Conservation (phyloP, 2,797 vertebrate species). For the Poecilia gillii region DNA sequence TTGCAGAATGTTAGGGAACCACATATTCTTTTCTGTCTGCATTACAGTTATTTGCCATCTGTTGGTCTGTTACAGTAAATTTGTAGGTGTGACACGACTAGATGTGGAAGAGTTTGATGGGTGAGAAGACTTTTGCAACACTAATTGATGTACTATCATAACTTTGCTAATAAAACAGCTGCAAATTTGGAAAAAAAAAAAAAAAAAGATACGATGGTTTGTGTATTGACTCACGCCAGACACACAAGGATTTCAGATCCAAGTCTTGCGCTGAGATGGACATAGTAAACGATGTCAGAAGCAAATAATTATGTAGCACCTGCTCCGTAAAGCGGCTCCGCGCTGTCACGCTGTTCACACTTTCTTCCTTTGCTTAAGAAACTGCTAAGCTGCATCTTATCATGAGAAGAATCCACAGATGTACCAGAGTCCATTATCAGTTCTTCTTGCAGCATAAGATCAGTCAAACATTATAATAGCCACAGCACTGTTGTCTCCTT, state of each 20-base stretch:
- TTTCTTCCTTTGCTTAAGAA: constrained; percentile 54
- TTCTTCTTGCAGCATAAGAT: constrained; percentile 63
- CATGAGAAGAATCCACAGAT: constrained; percentile 66
- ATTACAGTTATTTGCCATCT: neutral
- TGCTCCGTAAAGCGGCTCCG: constrained; percentile 54
- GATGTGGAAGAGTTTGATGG: neutral
- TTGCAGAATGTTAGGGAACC: neutral
- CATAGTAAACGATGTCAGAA: constrained; percentile 66
- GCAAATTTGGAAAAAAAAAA: neutral
- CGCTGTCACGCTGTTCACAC: constrained; percentile 58
- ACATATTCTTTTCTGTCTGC: neutral
- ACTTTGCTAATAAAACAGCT: constrained; percentile 11
- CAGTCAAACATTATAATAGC: constrained; percentile 71
- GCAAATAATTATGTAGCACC: constrained; percentile 66
- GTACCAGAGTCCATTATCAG: constrained; percentile 56
- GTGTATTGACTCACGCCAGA: constrained; percentile 30
- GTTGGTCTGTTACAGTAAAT: neutral
- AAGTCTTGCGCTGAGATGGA: constrained; percentile 48
- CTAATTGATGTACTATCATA: no score
- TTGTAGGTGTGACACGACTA: neutral
- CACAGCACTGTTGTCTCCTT: constrained; percentile 47
- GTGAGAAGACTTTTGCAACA: neutral
- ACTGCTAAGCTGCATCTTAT: constrained; percentile 60
- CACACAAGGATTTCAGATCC: constrained; percentile 36
- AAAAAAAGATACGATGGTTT: neutral